These are phyloP conservation scores for Reinhardtius hippoglossoides DNA, from an alignment of 2,113 vertebrate genomes.

Conservation along the genomic window DNA sequence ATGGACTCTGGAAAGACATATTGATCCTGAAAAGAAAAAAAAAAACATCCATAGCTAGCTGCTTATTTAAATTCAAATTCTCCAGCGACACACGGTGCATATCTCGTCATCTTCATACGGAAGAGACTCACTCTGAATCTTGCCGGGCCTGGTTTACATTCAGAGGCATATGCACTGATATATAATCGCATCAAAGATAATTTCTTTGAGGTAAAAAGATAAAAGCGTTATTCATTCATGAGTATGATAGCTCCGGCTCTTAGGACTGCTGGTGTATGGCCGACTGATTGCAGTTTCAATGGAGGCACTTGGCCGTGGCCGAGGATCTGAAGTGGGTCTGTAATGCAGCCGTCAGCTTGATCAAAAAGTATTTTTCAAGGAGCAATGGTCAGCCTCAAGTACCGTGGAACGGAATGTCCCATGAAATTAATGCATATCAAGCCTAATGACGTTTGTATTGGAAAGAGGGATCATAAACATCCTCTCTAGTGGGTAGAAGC, in stretches of 20 bases:
- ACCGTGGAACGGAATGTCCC: not conserved
- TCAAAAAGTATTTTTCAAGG: slow-evolving; percentile 46
- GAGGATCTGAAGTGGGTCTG: slow-evolving; percentile 40
- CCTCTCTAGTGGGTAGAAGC: not conserved
- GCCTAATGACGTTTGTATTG: not conserved
- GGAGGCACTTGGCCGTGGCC: slow-evolving; percentile 49
- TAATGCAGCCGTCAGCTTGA: slow-evolving; percentile 19
- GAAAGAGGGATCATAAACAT: not conserved
- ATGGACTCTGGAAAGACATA: slow-evolving; percentile 23
- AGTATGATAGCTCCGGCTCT: slow-evolving; percentile 26
- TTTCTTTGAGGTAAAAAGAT: slow-evolving; percentile 1
- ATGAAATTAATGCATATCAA: slow-evolving; percentile 4
- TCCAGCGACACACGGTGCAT: not conserved
- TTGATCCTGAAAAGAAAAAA: slow-evolving; percentile 30
- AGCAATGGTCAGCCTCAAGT: slow-evolving; percentile 5
- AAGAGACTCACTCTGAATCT: not conserved
- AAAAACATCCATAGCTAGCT: slow-evolving; percentile 3
- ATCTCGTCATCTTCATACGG: not conserved
- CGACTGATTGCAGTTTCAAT: slow-evolving; percentile 47
- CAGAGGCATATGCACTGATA: slow-evolving; percentile 11
- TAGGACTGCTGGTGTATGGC: slow-evolving; percentile 12
- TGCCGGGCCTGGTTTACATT: slow-evolving; percentile 28
- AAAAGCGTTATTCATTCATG: slow-evolving; percentile 44
- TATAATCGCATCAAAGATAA: slow-evolving; percentile 49
- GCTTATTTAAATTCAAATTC: slow-evolving; percentile 45